Percentiles rank a stretch among this genome's conserved stretches.
Evolutionary conservation across 2,888 invertebrate genomes (phyloP).

Genomic region (Kryphioiulus occultus): DNA sequence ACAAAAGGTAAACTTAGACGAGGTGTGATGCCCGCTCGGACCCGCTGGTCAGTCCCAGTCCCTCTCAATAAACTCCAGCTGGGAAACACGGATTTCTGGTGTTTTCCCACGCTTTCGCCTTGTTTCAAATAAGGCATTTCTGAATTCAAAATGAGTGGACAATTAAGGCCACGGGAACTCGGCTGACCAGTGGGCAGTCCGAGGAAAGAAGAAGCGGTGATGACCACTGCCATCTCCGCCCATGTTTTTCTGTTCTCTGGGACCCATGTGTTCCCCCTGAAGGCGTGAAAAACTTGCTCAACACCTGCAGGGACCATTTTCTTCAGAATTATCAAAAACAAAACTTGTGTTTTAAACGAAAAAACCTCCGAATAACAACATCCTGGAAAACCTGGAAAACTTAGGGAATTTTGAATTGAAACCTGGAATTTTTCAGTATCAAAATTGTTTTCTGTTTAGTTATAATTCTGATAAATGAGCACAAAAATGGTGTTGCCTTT

Average conservation of each 20-base stretch:
- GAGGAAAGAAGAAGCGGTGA: not conserved
- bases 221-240: not conserved
- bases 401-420: no score
- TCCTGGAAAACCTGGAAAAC: no score
- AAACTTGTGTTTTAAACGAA: no score
- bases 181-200: slow-evolving; percentile 10
- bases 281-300: not conserved
- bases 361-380: no score
- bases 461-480: no score
- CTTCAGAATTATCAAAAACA: no score
- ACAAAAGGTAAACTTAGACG: not conserved
- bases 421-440: no score
- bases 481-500: no score
- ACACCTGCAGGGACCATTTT: not conserved
- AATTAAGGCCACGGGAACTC: slow-evolving; percentile 3
- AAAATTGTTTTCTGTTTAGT: no score
- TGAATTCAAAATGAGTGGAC: not conserved
- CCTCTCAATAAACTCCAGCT: slow-evolving; percentile 2
- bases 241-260: not conserved
- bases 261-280: not conserved
- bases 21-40: not conserved
- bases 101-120: not conserved
- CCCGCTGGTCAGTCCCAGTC: not conserved
- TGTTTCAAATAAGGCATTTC: not conserved
- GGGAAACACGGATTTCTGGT: not conserved